A percentile compares a stretch with the other conserved stretches of the same genome.
Conservation (phyloP, 2,797 vertebrate genomes). For the Liasis olivaceus region DNA sequence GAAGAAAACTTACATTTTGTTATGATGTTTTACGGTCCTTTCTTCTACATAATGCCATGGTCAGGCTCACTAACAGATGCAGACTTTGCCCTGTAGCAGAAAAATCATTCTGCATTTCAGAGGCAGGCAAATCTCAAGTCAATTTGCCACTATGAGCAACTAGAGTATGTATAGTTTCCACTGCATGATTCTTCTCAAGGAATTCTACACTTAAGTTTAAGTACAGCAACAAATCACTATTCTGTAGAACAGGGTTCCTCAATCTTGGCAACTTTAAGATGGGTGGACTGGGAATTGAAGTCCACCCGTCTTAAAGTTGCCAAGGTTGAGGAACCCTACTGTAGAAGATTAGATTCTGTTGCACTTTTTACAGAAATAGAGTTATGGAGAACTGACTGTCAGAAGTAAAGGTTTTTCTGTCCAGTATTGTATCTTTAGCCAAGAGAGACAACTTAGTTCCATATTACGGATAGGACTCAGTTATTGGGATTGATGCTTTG, state of each 20-base stretch:
- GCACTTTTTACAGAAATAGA: background rate
- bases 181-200: background rate
- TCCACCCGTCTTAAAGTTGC: no score
- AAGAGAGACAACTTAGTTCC: background rate
- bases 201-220: background rate
- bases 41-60: background rate
- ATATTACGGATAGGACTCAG: background rate
- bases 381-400: background rate
- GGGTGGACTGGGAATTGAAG: no score
- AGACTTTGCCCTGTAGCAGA: background rate
- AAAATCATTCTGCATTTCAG: background rate
- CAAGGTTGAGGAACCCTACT: no score
- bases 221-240: background rate
- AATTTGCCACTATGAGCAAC: background rate
- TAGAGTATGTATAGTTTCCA: background rate
- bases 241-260: background rate
- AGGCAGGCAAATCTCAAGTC: background rate
- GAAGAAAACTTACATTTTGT: background rate
- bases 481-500: background rate
- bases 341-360: background rate
- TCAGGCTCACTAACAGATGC: background rate
- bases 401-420: background rate
- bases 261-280: no score
- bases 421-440: background rate
- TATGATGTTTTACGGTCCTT: background rate